A percentile compares a stretch with the other conserved stretches of the same genome.
These are phyloP conservation scores for Andrena bucephala DNA, from an alignment of 2,888 invertebrate species.

Conservation along the genomic window DNA sequence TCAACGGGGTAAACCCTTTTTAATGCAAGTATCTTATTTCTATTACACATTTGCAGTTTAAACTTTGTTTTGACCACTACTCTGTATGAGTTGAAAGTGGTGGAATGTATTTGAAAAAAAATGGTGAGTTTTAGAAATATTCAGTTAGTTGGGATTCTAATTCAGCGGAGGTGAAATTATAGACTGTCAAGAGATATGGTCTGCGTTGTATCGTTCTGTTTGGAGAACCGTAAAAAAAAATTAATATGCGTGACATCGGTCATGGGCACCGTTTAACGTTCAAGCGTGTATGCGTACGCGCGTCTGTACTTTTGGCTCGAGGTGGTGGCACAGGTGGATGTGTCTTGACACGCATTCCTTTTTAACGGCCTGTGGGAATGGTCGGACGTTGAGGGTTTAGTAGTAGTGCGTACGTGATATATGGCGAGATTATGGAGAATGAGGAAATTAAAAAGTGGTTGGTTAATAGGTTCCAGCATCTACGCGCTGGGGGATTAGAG, in stretches of 20 bases:
- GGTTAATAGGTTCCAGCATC: conserved; percentile 7
- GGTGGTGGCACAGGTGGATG: conserved; percentile 6
- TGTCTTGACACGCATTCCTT: background rate
- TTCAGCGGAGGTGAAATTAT: conserved; percentile 38
- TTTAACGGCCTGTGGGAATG: background rate
- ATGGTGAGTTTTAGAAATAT: background rate
- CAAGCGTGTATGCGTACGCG: background rate
- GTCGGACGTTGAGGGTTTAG: conserved; percentile 13
- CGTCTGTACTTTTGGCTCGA: conserved; percentile 9
- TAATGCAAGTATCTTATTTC: too few species aligned
- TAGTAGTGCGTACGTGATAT: conserved; percentile 17
- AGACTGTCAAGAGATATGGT: conserved; percentile 1
- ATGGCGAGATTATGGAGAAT: background rate
- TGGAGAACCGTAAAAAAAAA: conserved; percentile 36
- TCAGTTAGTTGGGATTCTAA: background rate
- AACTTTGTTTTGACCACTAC: too few species aligned
- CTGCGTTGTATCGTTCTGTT: conserved; percentile 12
- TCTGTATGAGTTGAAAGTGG: too few species aligned
- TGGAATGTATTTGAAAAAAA: too few species aligned
- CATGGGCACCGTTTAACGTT: background rate
- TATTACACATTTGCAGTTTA: too few species aligned
- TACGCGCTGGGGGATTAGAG: background rate
- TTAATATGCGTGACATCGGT: conserved; percentile 20
- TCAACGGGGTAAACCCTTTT: too few species aligned
- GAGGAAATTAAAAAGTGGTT: conserved; percentile 9